A percentile compares a stretch with the other conserved stretches of the same genome.
phyloP scores from a whole-genome alignment of 2,888 invertebrate genomes.

The Meandrusa payeni region DNA sequence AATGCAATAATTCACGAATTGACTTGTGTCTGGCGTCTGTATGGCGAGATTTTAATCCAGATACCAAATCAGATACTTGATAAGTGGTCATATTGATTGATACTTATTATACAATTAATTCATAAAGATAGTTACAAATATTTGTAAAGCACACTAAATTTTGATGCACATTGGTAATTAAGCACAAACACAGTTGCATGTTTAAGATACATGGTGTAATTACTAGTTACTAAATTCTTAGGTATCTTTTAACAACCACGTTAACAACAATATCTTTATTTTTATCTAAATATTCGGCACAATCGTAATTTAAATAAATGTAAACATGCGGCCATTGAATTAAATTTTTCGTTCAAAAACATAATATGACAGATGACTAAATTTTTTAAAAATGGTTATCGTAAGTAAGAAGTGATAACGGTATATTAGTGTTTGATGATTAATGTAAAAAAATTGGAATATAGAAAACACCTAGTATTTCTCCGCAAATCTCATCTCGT shows the following conservation, averaged over 20 bases:
- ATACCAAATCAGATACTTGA: constrained; percentile 88
- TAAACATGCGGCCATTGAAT: constrained; percentile 52
- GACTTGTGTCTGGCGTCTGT: constrained; percentile 91
- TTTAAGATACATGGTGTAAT: too few species aligned
- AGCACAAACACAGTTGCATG: neutral
- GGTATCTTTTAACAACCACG: too few species aligned
- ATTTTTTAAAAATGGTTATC: too few species aligned
- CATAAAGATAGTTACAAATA: too few species aligned
- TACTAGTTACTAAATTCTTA: too few species aligned
- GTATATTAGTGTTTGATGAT: too few species aligned
- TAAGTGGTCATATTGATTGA: constrained; percentile 44
- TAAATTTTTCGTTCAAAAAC: constrained; percentile 35
- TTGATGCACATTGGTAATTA: neutral
- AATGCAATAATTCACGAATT: constrained; percentile 92
- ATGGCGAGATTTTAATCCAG: constrained; percentile 93
- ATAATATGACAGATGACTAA: neutral
- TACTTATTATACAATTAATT: constrained; percentile 4
- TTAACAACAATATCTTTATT: constrained; percentile 7
- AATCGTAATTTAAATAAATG: constrained; percentile 54
- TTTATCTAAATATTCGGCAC: constrained; percentile 8
- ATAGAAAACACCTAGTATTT: too few species aligned
- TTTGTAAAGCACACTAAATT: too few species aligned
- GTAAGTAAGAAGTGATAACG: too few species aligned
- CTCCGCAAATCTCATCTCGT: too few species aligned
- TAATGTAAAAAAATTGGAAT: too few species aligned